Evolutionary conservation across 92 coral and sea anemone species (phyloP).

Genomic region (Blastomussa wellsi): DNA sequence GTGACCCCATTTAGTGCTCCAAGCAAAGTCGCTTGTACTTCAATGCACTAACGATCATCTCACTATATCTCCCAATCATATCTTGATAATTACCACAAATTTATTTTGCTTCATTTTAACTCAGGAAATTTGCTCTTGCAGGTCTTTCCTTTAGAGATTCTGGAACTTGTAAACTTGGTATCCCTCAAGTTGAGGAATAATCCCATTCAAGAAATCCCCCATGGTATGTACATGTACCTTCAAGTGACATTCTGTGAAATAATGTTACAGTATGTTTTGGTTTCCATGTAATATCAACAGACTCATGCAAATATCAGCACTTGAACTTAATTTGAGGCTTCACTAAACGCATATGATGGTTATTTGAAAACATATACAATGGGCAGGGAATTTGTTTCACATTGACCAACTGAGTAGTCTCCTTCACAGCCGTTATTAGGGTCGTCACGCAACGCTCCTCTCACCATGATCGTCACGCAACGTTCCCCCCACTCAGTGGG

Average conservation of each 20-base stretch:
- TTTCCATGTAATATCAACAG: background rate
- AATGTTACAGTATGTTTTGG: background rate
- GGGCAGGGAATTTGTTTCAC: too few relatives aligned
- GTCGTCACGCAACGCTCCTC: too few relatives aligned
- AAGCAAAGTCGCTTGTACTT: background rate
- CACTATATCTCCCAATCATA: background rate
- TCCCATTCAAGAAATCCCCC: conserved; percentile 93
- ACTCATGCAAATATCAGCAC: background rate
- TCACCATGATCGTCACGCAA: too few relatives aligned
- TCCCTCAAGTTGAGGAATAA: conserved; percentile 88
- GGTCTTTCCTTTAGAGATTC: conserved; percentile 86
- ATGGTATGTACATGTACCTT: conserved; percentile 65
- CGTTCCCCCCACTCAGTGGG: too few relatives aligned
- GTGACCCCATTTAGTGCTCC: too few relatives aligned
- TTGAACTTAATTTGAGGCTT: background rate
- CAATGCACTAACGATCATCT: background rate
- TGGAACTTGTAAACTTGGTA: conserved; percentile 70
- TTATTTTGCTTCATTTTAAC: background rate
- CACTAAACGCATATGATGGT: background rate
- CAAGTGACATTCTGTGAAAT: background rate
- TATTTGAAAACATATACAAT: background rate
- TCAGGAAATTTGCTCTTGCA: background rate
- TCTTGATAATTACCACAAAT: background rate
- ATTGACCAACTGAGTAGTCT: too few relatives aligned
- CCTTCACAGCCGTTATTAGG: too few relatives aligned